Percentiles rank a stretch among this genome's conserved stretches.
Conservation (phyloP, 2,797 vertebrate species). For the Pristis pectinata region DNA sequence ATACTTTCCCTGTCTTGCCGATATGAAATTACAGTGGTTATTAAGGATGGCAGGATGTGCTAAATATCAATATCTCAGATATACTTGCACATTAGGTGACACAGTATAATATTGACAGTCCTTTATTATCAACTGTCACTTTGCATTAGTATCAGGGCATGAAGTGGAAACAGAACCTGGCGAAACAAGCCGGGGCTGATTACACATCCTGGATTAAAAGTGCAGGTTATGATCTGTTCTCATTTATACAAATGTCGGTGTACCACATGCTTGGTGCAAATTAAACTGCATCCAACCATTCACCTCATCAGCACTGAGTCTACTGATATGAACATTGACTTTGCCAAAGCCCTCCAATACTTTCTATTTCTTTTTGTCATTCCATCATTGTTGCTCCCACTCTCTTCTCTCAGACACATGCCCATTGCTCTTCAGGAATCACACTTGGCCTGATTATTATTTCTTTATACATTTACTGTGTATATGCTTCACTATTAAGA, state of each 20-base stretch:
- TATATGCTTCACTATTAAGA: no score
- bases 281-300: slow-evolving; percentile 24
- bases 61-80: slow-evolving; percentile 33
- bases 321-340: background rate
- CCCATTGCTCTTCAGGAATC: background rate
- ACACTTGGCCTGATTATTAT: background rate
- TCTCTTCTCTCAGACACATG: background rate
- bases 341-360: background rate
- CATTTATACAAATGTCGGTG: background rate
- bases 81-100: slow-evolving; percentile 34
- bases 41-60: slow-evolving; percentile 31
- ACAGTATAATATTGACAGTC: slow-evolving; percentile 34
- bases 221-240: slow-evolving; percentile 30
- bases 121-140: slow-evolving; percentile 34
- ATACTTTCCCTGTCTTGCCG: slow-evolving; percentile 23
- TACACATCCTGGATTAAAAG: slow-evolving; percentile 28
- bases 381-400: background rate
- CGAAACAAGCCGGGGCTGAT: slow-evolving; percentile 2
- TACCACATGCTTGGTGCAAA: background rate
- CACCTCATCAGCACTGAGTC: background rate
- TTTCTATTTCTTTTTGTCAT: background rate
- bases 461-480: no score
- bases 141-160: slow-evolving; percentile 22
- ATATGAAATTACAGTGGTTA: slow-evolving; percentile 33
- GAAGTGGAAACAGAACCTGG: slow-evolving; percentile 18